Conservation (phyloP, 2,888 invertebrate species). For the Hirudinaria manillensis region DNA sequence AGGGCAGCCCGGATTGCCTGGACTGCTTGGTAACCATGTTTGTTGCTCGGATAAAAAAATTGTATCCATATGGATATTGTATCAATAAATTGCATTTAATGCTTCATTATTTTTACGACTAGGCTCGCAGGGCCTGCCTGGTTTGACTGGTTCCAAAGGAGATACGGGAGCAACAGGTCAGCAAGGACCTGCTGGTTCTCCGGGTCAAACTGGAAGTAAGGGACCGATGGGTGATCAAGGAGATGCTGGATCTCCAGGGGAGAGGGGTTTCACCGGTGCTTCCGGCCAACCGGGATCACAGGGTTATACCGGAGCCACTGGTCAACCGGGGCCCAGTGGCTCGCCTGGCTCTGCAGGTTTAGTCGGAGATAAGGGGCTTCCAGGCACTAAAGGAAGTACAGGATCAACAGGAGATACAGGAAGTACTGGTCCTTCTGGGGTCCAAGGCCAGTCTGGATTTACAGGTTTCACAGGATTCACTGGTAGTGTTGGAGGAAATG, state of each 20-base stretch:
- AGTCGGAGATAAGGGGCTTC: conserved; percentile 32
- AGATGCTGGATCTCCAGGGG: conserved; percentile 40
- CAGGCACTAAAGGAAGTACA: conserved; percentile 14
- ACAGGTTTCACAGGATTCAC: conserved; percentile 27
- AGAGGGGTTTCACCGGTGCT: conserved; percentile 31
- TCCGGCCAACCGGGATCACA: conserved; percentile 32
- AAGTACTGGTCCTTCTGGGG: conserved; percentile 51
- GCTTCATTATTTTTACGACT: background rate
- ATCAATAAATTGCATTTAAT: background rate
- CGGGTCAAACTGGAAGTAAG: conserved; percentile 37
- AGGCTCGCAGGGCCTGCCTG: conserved; percentile 27
- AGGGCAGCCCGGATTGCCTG: conserved; percentile 26
- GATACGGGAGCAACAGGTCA: conserved; percentile 33
- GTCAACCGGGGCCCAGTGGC: conserved; percentile 49
- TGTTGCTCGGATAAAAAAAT: background rate
- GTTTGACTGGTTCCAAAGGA: conserved; percentile 39
- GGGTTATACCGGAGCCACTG: conserved; percentile 35
- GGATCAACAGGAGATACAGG: conserved; percentile 29
- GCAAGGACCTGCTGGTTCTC: conserved; percentile 26
- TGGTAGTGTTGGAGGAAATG: conserved; percentile 32
- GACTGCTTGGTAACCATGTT: conserved; percentile 27
- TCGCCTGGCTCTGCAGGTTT: conserved; percentile 53
- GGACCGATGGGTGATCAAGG: conserved; percentile 45
- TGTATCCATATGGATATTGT: background rate
- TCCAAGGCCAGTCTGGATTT: conserved; percentile 26